Conservation (phyloP, 2,113 vertebrate species). For the Dendrocopos noguchii region DNA sequence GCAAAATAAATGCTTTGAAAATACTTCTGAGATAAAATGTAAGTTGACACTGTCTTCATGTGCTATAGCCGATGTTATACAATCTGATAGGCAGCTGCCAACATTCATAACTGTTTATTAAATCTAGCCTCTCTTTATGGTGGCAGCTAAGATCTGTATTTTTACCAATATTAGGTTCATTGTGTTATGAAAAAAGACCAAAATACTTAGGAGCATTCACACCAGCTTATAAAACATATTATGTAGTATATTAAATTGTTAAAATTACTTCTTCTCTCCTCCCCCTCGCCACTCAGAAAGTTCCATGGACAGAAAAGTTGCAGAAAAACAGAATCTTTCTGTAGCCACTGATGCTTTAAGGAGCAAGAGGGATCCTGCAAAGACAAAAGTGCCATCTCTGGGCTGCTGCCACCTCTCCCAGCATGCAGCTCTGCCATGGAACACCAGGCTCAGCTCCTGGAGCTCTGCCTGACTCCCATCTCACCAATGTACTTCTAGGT, state of each 20-base stretch:
- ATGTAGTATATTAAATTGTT: slow-evolving; percentile 83
- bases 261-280: slow-evolving; percentile 79
- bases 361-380: neutral
- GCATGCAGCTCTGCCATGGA: rapidly evolving
- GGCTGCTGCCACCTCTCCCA: neutral
- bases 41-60: slow-evolving; percentile 80
- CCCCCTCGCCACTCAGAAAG: slow-evolving; percentile 58
- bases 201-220: slow-evolving; percentile 80
- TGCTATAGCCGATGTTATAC: slow-evolving; percentile 74
- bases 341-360: neutral
- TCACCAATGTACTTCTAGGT: neutral
- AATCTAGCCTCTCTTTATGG: slow-evolving; percentile 80
- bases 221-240: slow-evolving; percentile 81
- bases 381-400: neutral
- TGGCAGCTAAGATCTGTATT: slow-evolving; percentile 80
- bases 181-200: slow-evolving; percentile 82
- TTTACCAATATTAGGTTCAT: slow-evolving; percentile 83
- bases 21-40: slow-evolving; percentile 80
- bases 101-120: slow-evolving; percentile 85
- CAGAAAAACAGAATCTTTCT: slow-evolving; percentile 10
- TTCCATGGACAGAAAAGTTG: slow-evolving; percentile 65
- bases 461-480: neutral
- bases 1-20: slow-evolving; percentile 79
- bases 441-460: neutral
- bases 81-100: slow-evolving; percentile 86